Evolutionary conservation across 2,797 vertebrate species (phyloP).

Genomic region (Aviceda cuculoides): DNA sequence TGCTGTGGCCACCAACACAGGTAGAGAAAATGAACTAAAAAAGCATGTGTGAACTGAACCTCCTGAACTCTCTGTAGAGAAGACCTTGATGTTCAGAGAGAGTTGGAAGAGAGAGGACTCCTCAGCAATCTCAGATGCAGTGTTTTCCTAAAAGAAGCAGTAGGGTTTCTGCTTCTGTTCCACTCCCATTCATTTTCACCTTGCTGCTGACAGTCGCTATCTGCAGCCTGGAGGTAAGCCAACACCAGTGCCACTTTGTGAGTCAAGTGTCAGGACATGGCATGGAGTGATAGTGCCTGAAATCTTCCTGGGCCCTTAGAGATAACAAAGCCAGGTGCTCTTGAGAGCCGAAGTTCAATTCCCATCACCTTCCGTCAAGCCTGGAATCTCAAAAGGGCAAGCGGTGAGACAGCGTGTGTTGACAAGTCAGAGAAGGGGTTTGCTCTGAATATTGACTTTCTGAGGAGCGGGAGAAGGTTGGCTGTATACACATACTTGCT

Average conservation of each 20-base stretch:
- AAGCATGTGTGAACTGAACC: neutral
- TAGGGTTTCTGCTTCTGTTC: neutral
- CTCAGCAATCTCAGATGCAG: neutral
- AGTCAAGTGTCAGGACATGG: constrained; percentile 79
- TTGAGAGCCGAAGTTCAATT: constrained; percentile 70
- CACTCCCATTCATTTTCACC: constrained; percentile 16
- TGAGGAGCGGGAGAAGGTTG: constrained; percentile 64
- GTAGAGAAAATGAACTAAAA: neutral
- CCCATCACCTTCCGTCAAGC: constrained; percentile 53
- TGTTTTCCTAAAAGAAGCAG: neutral
- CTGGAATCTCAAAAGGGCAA: constrained; percentile 67
- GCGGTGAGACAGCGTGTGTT: constrained; percentile 56
- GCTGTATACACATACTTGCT: constrained; percentile 18
- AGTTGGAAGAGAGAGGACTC: neutral
- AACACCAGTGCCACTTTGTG: constrained; percentile 77
- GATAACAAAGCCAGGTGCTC: constrained; percentile 73
- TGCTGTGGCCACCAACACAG: neutral
- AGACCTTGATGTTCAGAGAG: neutral
- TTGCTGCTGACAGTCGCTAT: constrained; percentile 58
- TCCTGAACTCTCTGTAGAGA: neutral
- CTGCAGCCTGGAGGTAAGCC: constrained; percentile 68
- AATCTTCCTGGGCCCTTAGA: constrained; percentile 67
- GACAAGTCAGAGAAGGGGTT: constrained; percentile 74
- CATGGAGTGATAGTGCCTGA: constrained; percentile 69
- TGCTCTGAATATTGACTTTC: constrained; percentile 65